Base-by-base conservation (phyloP, 2,113 vertebrate species). In the Barnardius zonarius region DNA sequence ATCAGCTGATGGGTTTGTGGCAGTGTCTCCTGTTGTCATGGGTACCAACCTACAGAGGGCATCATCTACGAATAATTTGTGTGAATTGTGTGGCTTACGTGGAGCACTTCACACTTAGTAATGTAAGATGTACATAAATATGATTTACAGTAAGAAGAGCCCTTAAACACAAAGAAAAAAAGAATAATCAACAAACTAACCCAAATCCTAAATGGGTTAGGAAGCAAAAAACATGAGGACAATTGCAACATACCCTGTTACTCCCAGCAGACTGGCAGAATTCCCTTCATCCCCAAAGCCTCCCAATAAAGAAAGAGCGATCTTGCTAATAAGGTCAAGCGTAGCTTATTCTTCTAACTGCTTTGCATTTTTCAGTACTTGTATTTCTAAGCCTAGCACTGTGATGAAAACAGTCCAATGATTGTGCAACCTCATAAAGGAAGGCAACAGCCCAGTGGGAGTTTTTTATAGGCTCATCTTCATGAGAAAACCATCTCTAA, bases 271-370 rank as follows among this genome's bases (percentile, higher is more conserved):
- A 55, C 25, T 31, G 33, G 78, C 37, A 43, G 52, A 80, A 44
- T 33, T 92, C 52, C 59, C 39, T 66, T 39, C 72, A 44, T 46
- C 27, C 43, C 64, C 64, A 77, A 91, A 95, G 68, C 73, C 54
- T 83, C 35, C 15, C 66, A 79, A 4, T 31, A 82, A 10, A 85
- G 66, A 85, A 55, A 6, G n/a, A 79, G 24, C 3, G 8, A 54
- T 70, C 72, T 76, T 87, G 75, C 63, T 90, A 94, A 88, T 73
- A 94, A 94, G 57, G 66, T 79, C 70, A 91, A 87, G 41, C 49
- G 77, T 7, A 94, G 81, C 82, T 95, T 92, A 68, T 84, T 82
- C n/a, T 78, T 83, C 69, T 76, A 75, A 91, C 13, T 28, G 25
- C 57, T 79, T 90, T 79, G 61, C 48, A 14, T 82, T 84, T 91